Evolutionary conservation across 2,797 vertebrate genomes (phyloP).

Genomic region (Poecilia velifera): DNA sequence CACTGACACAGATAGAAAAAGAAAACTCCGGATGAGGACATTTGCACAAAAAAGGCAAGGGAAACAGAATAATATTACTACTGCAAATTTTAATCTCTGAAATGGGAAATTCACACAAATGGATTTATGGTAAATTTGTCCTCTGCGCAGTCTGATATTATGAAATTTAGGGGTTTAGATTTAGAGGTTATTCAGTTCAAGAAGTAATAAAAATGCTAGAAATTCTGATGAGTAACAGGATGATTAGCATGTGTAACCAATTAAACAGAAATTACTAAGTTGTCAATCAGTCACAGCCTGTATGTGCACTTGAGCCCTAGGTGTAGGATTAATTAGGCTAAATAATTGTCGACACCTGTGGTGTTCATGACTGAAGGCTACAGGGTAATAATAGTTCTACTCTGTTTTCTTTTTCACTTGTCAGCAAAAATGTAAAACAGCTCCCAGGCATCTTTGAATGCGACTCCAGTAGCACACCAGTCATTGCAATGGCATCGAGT

Average conservation of each 20-base stretch:
- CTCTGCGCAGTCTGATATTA: slow-evolving; percentile 2
- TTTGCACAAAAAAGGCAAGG: background rate
- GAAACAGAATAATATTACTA: background rate
- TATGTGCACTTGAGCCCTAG: slow-evolving; percentile 1
- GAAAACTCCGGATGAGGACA: background rate
- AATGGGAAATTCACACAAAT: slow-evolving; percentile 29
- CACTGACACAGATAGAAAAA: background rate
- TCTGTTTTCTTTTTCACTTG: background rate
- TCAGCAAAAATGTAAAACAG: slow-evolving; percentile 1
- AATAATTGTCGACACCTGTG: slow-evolving; percentile 42
- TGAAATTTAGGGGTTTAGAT: background rate
- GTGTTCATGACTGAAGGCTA: slow-evolving; percentile 1
- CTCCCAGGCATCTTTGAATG: slow-evolving; percentile 10
- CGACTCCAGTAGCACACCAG: background rate
- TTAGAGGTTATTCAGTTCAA: slow-evolving; percentile 20
- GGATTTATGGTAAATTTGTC: slow-evolving; percentile 45
- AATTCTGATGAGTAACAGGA: slow-evolving; percentile 8
- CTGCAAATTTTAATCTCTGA: background rate
- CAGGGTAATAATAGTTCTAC: background rate
- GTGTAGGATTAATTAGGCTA: slow-evolving; percentile 21
- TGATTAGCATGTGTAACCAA: slow-evolving; percentile 41
- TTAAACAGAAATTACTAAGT: slow-evolving; percentile 14
- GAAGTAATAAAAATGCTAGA: slow-evolving; percentile 18
- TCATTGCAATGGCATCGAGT: background rate
- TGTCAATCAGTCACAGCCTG: slow-evolving; percentile 50